These are phyloP conservation scores for Caenorhabditis angaria DNA, from an alignment of 2,888 invertebrate species.

Conservation along the genomic window DNA sequence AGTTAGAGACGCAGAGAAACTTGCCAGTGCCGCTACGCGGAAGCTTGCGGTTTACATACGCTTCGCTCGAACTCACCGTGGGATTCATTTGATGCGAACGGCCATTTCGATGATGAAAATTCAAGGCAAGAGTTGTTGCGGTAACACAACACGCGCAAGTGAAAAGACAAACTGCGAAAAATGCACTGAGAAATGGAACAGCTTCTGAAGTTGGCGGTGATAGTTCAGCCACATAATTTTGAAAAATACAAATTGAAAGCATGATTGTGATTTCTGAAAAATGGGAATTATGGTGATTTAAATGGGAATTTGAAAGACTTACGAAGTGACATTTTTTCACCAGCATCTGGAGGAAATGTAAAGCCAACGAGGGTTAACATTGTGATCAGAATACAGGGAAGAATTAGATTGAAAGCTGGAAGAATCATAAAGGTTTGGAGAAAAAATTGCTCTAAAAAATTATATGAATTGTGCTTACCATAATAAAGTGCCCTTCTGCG, in stretches of 20 bases:
- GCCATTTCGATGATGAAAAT: constrained; percentile 56
- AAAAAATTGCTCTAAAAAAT: neutral
- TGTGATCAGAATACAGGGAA: constrained; percentile 78
- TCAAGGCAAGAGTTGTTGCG: constrained; percentile 57
- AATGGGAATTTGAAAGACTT: constrained; percentile 24
- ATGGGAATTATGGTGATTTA: neutral
- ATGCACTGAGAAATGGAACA: constrained; percentile 58
- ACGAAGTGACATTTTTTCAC: constrained; percentile 66
- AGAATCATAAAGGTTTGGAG: neutral
- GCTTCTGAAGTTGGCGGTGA: constrained; percentile 64
- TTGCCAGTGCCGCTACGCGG: no score
- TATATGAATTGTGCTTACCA: constrained; percentile 75
- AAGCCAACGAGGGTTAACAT: constrained; percentile 76
- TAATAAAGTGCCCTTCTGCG: constrained; percentile 95
- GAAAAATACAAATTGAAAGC: constrained; percentile 66
- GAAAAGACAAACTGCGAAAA: constrained; percentile 61
- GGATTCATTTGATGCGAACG: constrained; percentile 55
- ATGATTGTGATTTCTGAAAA: constrained; percentile 62
- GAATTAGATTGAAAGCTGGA: constrained; percentile 88
- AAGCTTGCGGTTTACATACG: neutral
- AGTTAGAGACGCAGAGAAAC: no score
- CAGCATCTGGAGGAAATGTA: constrained; percentile 62
- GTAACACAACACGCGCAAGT: constrained; percentile 60
- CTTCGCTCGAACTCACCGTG: constrained; percentile 28
- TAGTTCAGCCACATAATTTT: constrained; percentile 63